These are phyloP conservation scores for Mareca penelope DNA, from an alignment of 2,797 vertebrate species.

Conservation along the genomic window DNA sequence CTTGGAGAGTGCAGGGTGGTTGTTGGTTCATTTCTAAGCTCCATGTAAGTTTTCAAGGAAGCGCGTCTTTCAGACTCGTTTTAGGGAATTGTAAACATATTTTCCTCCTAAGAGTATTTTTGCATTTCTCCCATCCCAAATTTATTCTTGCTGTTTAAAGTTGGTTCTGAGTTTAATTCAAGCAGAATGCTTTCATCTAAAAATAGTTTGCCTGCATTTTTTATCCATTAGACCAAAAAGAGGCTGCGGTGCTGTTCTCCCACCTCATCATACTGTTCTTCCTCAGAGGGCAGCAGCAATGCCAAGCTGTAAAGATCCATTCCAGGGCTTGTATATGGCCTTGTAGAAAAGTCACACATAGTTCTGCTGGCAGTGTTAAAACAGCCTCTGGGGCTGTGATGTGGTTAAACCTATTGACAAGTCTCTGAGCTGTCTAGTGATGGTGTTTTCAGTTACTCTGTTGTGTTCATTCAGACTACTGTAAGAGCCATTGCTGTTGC, in stretches of 20 bases:
- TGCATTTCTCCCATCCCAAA: background rate
- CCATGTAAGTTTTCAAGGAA: background rate
- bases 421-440: background rate
- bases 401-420: background rate
- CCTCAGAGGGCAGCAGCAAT: constrained; percentile 45
- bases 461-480: background rate
- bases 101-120: constrained; percentile 59
- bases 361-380: constrained; percentile 22
- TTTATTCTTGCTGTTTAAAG: constrained; percentile 46
- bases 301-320: constrained; percentile 67
- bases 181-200: constrained; percentile 71
- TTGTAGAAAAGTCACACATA: background rate
- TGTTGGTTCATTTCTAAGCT: background rate
- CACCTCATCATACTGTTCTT: constrained; percentile 66
- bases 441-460: background rate
- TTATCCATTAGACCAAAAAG: constrained; percentile 62
- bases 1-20: background rate
- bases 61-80: constrained; percentile 14
- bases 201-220: constrained; percentile 71
- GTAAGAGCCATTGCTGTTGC: background rate
- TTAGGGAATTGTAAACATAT: constrained; percentile 37
- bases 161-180: constrained; percentile 50
- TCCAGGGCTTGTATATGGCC: constrained; percentile 43
- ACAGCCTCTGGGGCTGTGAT: background rate
- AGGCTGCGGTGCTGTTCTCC: constrained; percentile 53